Evolutionary conservation across 2,113 vertebrate species (phyloP).

Genomic region (Pterophyllum scalare): DNA sequence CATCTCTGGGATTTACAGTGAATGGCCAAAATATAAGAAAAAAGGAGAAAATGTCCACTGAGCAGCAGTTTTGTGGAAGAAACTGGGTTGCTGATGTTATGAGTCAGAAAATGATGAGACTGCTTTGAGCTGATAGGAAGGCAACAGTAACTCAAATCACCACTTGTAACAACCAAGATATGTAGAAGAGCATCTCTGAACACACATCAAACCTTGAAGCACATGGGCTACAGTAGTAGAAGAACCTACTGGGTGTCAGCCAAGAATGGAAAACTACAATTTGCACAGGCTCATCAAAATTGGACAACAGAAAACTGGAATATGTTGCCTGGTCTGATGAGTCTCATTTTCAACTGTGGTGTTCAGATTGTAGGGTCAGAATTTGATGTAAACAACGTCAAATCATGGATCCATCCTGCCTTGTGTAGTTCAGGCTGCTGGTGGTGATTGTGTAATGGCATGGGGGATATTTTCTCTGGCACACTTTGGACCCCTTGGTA

Average conservation of each 20-base stretch:
- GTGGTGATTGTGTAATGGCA: neutral
- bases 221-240: neutral
- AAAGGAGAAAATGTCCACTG: neutral
- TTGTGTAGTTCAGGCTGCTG: neutral
- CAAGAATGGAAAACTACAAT: neutral
- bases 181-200: neutral
- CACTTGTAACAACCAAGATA: neutral
- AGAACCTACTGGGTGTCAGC: neutral
- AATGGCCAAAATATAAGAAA: neutral
- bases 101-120: neutral
- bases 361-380: neutral
- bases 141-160: neutral
- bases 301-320: neutral
- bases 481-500: neutral
- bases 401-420: neutral
- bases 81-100: neutral
- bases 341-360: neutral
- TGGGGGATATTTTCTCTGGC: neutral
- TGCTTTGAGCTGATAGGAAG: neutral
- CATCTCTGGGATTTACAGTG: neutral
- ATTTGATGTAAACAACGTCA: neutral
- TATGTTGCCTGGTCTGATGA: neutral
- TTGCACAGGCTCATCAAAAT: neutral
- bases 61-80: constrained; percentile 5
- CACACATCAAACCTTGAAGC: neutral